These are phyloP conservation scores for Bergia sp. DNA, from an alignment of 92 coral and sea anemone species.

Conservation along the genomic window DNA sequence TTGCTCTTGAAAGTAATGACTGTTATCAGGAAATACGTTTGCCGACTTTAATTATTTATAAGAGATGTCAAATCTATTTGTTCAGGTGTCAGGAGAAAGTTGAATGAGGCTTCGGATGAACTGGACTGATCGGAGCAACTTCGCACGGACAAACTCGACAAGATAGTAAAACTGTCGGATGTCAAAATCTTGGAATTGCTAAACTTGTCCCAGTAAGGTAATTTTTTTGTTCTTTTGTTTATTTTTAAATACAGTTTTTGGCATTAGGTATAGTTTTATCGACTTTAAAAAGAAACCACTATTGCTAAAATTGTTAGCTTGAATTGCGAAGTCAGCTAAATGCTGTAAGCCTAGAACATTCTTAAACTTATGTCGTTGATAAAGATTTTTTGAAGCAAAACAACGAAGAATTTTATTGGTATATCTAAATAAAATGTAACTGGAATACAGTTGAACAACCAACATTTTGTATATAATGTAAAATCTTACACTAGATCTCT, in stretches of 20 bases:
- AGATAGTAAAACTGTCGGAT: background rate
- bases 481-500: background rate
- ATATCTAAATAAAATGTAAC: background rate
- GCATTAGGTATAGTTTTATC: background rate
- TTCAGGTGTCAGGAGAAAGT: background rate
- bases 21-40: slow-evolving; percentile 5
- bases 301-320: background rate
- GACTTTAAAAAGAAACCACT: slow-evolving; percentile 1
- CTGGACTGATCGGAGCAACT: background rate
- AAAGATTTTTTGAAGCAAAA: background rate
- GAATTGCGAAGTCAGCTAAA: slow-evolving; percentile 12
- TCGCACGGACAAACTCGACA: background rate
- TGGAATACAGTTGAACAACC: background rate
- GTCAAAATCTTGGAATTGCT: background rate
- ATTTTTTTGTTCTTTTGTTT: background rate
- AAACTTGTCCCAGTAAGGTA: background rate
- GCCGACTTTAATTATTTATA: slow-evolving; percentile 6
- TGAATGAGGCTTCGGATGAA: background rate
- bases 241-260: background rate
- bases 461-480: background rate
- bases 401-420: background rate
- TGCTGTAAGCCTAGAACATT: background rate
- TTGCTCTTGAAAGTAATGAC: slow-evolving; percentile 1
- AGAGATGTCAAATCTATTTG: slow-evolving; percentile 6
- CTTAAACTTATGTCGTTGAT: background rate